Base-by-base conservation (phyloP, 2,797 vertebrate genomes). In the Halcyon badia region DNA sequence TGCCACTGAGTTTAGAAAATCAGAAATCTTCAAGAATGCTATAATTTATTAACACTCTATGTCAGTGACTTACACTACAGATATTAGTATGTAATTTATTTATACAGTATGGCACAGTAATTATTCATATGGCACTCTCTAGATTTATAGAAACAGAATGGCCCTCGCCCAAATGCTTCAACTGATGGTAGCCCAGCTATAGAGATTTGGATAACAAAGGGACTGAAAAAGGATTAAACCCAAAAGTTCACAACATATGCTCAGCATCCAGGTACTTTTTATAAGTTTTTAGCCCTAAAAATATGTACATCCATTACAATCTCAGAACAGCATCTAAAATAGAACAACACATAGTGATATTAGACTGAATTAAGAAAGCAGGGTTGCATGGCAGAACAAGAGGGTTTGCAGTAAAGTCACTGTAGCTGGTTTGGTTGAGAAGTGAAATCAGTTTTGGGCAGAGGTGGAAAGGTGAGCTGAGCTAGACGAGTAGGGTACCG, bases 41-140 rank as follows among this genome's bases (percentile, higher is more conserved):
- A 3, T 64, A 46, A 94, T 89, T 90, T 93, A 87, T 93, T 94
- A 86, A 81, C n/a, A 72, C 35, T 39, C 42, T 35, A 5, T 15
- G 39, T 20, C 77, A 70, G 77, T 46, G 39, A 54, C n/a, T 86
- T 90, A 71, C 30, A 66, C 54, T 64, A 58, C 14, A 91, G 57
- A 61, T 92, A 89, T 46, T 87, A 89, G 26, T 30, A 48, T 65
- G 37, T n/a, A 71, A 93, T 90, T 92, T 93, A 89, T 93, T 93
- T 91, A 84, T 90, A 76, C 48, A 39, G 66, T 52, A 52, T 54
- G 52, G 42, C 48, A 69, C 11, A 58, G 62, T 61, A 90, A 76
- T 81, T 93, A 88, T 79, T 83, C 33, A 66, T 48, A 62, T 44
- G 35, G 42, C 46, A 75, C 42, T 68, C 26, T 71, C 62, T 56